Conservation (phyloP, 2,888 invertebrate species). For the Spisula solida region DNA sequence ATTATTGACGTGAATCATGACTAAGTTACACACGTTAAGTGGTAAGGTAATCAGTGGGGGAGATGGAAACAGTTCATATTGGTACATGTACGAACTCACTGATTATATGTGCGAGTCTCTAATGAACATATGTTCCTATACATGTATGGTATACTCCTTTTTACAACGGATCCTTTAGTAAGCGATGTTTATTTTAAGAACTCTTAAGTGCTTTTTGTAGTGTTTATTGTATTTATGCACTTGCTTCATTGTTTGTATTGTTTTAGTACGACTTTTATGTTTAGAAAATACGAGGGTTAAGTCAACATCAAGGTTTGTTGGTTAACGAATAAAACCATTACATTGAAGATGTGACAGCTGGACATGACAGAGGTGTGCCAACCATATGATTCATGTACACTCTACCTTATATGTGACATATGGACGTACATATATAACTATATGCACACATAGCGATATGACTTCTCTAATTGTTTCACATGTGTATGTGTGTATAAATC, state of each 20-base stretch:
- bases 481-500: too few relatives aligned
- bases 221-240: background rate
- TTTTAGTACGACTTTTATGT: slow-evolving; percentile 10
- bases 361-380: background rate
- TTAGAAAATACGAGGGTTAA: background rate
- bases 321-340: background rate
- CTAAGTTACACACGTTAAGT: too few relatives aligned
- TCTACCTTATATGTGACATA: background rate
- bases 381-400: slow-evolving; percentile 2
- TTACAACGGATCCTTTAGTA: background rate
- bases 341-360: background rate
- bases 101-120: background rate
- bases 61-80: background rate
- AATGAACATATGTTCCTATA: background rate
- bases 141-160: background rate
- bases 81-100: background rate
- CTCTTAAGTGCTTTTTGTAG: background rate
- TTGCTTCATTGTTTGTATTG: background rate
- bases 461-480: too few relatives aligned
- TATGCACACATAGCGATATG: background rate
- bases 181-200: background rate
- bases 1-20: background rate
- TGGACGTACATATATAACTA: background rate
- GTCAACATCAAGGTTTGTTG: background rate
- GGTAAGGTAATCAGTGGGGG: too few relatives aligned